Conservation (phyloP, 2,113 vertebrate genomes). For the Platysteira castanea region DNA sequence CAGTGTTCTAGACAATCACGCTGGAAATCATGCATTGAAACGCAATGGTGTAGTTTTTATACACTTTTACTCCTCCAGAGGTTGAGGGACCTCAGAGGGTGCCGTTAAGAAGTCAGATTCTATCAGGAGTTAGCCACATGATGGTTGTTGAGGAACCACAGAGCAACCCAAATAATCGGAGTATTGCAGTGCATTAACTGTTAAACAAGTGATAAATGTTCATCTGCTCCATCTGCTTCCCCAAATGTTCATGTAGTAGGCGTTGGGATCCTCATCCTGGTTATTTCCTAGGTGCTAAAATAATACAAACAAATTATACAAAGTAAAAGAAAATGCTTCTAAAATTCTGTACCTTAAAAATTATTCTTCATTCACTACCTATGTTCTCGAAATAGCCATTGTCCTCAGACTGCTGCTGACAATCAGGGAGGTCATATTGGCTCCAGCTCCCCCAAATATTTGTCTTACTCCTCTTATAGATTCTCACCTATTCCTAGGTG, state of each 20-base stretch:
- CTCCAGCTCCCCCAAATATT: neutral
- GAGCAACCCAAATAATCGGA: neutral
- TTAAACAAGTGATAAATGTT: constrained; percentile 44
- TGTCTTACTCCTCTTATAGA: neutral
- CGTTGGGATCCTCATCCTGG: neutral
- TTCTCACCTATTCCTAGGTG: neutral
- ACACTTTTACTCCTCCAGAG: neutral
- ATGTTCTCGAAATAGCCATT: neutral
- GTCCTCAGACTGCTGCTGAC: neutral
- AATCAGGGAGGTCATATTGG: neutral
- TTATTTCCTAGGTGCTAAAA: constrained; percentile 4
- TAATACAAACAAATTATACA: constrained; percentile 7
- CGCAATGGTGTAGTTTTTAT: neutral
- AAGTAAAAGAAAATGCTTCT: neutral
- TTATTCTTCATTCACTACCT: neutral
- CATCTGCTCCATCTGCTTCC: constrained; percentile 49
- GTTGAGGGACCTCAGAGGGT: neutral
- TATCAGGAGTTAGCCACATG: neutral
- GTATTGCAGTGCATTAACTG: constrained; percentile 16
- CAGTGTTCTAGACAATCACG: neutral
- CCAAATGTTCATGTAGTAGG: constrained; percentile 21
- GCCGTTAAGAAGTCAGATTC: neutral
- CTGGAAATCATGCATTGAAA: neutral
- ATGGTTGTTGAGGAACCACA: neutral
- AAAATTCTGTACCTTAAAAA: neutral